Evolutionary conservation across 2,113 vertebrate species (phyloP).

Genomic region (Chinchilla lanigera): DNA sequence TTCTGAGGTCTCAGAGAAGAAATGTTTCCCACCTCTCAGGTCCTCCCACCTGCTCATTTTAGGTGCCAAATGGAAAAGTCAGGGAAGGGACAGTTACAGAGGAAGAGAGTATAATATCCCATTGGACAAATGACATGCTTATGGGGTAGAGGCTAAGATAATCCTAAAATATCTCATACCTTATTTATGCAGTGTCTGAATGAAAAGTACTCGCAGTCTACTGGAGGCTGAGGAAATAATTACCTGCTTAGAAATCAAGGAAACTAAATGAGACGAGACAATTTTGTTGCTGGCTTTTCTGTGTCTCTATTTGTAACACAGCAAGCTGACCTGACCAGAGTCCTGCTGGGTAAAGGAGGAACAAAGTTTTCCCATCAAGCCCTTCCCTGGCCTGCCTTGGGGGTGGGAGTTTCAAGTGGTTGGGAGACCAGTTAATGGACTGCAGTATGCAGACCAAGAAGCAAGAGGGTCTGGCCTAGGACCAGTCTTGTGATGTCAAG

Average conservation of each 20-base stretch:
- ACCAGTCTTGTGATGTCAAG: background rate
- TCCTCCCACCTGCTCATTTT: background rate
- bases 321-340: background rate
- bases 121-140: background rate
- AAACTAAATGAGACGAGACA: background rate
- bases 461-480: background rate
- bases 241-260: slow-evolving; percentile 47
- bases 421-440: background rate
- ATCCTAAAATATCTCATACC: slow-evolving; percentile 32
- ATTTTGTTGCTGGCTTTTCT: background rate
- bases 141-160: background rate
- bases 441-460: background rate
- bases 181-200: slow-evolving; percentile 54
- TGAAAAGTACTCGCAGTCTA: slow-evolving; percentile 1
- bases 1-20: background rate
- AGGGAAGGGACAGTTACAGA: background rate
- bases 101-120: background rate
- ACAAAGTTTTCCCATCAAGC: background rate
- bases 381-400: background rate
- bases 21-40: background rate
- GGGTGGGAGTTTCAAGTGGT: background rate
- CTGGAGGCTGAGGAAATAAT: slow-evolving; percentile 60
- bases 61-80: background rate
- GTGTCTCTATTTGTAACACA: background rate
- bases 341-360: background rate